Percentiles rank a stretch among this genome's conserved stretches.
phyloP scores from a whole-genome alignment of 2,113 vertebrate genomes.

The Mola mola region DNA sequence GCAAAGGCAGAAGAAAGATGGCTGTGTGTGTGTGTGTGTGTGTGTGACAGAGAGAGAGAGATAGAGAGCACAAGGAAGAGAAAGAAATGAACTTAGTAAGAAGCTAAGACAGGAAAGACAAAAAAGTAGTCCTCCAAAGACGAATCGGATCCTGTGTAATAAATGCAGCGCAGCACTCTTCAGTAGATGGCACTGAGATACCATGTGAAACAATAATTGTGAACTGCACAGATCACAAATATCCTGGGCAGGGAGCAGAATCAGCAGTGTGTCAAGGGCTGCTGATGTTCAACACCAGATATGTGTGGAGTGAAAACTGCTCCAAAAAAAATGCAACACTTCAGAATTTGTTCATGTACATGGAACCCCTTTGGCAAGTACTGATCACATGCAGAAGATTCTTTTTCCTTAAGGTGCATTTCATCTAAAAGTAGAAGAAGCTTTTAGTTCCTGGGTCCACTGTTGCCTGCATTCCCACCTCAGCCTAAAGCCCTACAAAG shows the following conservation, averaged over 20 bases:
- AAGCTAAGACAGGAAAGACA: constrained; percentile 6
- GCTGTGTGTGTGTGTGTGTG: constrained; percentile 12
- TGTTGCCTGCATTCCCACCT: too few species aligned
- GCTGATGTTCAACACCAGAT: constrained; percentile 30
- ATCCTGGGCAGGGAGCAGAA: constrained; percentile 18
- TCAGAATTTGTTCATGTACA: too few species aligned
- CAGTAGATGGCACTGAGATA: constrained; percentile 34
- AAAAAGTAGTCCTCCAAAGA: constrained; percentile 21
- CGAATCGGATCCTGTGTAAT: constrained; percentile 43
- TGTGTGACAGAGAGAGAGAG: background rate
- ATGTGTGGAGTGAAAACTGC: constrained; percentile 3
- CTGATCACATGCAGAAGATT: too few species aligned
- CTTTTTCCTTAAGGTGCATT: too few species aligned
- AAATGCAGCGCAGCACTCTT: constrained; percentile 39
- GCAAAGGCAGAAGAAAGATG: constrained; percentile 61
- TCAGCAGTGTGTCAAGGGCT: constrained; percentile 28
- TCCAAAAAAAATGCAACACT: background rate
- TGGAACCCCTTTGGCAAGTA: too few species aligned
- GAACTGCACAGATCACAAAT: constrained; percentile 49
- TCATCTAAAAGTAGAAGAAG: too few species aligned
- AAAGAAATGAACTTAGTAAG: constrained; percentile 3
- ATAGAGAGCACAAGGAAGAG: background rate
- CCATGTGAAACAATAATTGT: constrained; percentile 53
- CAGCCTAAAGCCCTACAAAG: too few species aligned
- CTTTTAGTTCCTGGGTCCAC: too few species aligned